Evolutionary conservation across 2,797 vertebrate species (phyloP).

Genomic region (Protonibea diacanthus): DNA sequence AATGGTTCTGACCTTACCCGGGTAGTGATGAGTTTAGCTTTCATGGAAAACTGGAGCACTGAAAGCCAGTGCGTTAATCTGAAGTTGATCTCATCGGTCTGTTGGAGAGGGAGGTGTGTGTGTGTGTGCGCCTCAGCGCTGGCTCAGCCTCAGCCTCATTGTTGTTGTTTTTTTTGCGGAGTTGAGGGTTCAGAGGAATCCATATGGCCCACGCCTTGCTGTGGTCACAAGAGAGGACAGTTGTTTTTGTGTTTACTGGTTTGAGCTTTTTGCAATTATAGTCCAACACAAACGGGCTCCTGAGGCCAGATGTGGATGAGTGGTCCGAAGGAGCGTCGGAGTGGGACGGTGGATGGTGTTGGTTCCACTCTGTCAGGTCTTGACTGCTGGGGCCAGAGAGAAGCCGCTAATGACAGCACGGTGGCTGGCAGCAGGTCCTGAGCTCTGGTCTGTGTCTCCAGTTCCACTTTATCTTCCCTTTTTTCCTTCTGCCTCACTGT

Average conservation of each 20-base stretch:
- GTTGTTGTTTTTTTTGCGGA: slow-evolving; percentile 46
- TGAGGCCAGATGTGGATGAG: slow-evolving; percentile 51
- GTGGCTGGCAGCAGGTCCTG: slow-evolving; percentile 71
- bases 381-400: slow-evolving; percentile 42
- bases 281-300: slow-evolving; percentile 51
- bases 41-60: slow-evolving; percentile 56
- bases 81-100: slow-evolving; percentile 23
- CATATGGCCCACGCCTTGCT: slow-evolving; percentile 74
- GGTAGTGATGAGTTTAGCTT: slow-evolving; percentile 57
- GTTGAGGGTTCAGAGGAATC: slow-evolving; percentile 65
- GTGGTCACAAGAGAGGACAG: slow-evolving; percentile 65
- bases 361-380: slow-evolving; percentile 68
- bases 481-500: slow-evolving; percentile 54
- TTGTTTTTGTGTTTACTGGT: slow-evolving; percentile 67
- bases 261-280: slow-evolving; percentile 54
- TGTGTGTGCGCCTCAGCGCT: slow-evolving; percentile 21
- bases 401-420: slow-evolving; percentile 79
- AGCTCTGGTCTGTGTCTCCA: slow-evolving; percentile 52
- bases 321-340: slow-evolving; percentile 17
- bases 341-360: slow-evolving; percentile 48
- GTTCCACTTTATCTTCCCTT: slow-evolving; percentile 57
- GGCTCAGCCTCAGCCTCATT: slow-evolving; percentile 34
- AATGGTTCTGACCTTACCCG: slow-evolving; percentile 47
- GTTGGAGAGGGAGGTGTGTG: slow-evolving; percentile 42
- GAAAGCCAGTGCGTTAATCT: slow-evolving; percentile 27